Conservation (phyloP, 2,797 vertebrate genomes). For the Garrulus glandarius region DNA sequence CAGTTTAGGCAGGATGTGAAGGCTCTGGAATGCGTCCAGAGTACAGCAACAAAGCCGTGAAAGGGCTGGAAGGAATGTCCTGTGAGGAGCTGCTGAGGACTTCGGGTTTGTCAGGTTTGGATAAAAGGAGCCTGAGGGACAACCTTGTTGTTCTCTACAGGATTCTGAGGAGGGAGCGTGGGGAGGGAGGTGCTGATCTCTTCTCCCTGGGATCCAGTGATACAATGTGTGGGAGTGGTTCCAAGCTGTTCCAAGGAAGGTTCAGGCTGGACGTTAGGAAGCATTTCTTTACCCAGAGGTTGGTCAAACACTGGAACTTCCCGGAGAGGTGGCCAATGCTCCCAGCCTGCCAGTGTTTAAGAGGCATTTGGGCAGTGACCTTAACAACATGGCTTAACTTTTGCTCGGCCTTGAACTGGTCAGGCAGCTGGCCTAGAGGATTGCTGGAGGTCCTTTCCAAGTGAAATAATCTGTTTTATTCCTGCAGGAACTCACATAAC, state of each 20-base stretch:
- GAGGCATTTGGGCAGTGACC: background rate
- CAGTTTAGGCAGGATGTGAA: background rate
- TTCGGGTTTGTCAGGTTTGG: background rate
- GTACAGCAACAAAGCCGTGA: background rate
- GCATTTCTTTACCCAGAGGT: background rate
- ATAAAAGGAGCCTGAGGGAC: background rate
- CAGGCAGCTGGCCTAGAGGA: background rate
- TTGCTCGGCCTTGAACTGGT: background rate
- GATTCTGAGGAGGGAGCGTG: background rate
- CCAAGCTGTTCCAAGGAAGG: background rate
- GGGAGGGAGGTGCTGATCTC: background rate
- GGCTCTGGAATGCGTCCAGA: rapidly evolving
- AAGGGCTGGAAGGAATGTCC: background rate
- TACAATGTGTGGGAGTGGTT: background rate
- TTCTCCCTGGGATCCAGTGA: background rate
- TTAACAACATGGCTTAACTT: background rate
- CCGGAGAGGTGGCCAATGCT: background rate
- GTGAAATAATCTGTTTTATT: background rate
- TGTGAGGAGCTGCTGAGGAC: background rate
- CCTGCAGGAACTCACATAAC: background rate
- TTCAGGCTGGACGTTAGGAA: background rate
- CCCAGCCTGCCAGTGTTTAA: background rate
- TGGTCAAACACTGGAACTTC: background rate
- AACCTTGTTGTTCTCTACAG: background rate
- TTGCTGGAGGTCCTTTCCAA: background rate